Conservation (phyloP, 2,797 vertebrate species). For the Xiphorhynchus erythropygius region DNA sequence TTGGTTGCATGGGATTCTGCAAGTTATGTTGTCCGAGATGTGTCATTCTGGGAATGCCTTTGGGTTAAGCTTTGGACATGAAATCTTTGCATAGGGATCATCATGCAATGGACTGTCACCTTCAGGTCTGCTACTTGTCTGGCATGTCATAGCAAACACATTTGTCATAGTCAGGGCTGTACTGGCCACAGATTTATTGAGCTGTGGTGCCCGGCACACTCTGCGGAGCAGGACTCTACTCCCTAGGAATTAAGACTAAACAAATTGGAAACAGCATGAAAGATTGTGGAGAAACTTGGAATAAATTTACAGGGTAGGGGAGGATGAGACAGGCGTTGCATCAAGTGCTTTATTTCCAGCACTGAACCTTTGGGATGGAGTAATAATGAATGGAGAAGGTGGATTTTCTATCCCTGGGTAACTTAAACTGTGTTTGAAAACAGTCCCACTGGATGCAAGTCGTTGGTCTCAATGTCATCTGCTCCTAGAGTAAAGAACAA, state of each 20-base stretch:
- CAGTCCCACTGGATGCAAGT: not conserved
- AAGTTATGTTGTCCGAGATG: not conserved
- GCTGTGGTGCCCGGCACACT: not conserved
- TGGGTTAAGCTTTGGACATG: conserved; percentile 21
- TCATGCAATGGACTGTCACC: conserved; percentile 12
- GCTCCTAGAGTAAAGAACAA: not conserved
- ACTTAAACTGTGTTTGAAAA: not conserved
- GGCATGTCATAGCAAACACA: not conserved
- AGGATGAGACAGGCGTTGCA: not conserved
- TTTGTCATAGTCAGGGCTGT: conserved; percentile 9
- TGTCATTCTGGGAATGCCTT: conserved; percentile 5
- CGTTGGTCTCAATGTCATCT: not conserved
- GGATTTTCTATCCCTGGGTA: not conserved
- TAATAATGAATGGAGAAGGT: not conserved
- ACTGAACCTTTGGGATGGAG: not conserved
- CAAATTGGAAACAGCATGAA: not conserved
- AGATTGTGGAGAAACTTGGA: not conserved
- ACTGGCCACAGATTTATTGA: conserved; percentile 40
- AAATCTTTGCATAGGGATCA: conserved; percentile 11
- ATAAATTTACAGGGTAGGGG: not conserved
- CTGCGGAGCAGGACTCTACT: not conserved
- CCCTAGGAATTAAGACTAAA: conserved; percentile 23
- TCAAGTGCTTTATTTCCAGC: not conserved
- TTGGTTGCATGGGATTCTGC: not conserved
- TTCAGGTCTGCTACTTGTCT: conserved; percentile 40